Percentiles rank a stretch among this genome's conserved stretches.
phyloP scores from a whole-genome alignment of 2,113 vertebrate genomes.

The Illadopsis cleaveri region DNA sequence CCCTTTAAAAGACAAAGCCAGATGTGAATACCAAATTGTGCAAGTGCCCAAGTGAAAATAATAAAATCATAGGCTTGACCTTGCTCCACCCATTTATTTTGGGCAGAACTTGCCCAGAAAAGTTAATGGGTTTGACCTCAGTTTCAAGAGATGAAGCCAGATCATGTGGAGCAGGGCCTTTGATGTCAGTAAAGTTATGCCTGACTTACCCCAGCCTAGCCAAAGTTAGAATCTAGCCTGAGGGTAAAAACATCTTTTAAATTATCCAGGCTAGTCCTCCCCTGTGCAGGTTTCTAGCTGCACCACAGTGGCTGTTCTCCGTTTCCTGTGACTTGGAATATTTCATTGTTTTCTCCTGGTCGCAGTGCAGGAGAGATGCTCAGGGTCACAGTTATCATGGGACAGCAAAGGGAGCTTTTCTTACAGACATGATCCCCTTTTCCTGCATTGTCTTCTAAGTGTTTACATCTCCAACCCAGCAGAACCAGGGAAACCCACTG shows the following conservation, averaged over 20 bases:
- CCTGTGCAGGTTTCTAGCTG: neutral
- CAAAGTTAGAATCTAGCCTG: neutral
- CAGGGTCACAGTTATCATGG: neutral
- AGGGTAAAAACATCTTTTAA: neutral
- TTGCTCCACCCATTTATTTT: slow-evolving; percentile 11
- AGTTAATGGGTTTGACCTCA: neutral
- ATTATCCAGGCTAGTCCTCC: neutral
- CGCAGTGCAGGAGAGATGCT: neutral
- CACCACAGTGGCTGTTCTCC: neutral
- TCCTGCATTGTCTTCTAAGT: neutral
- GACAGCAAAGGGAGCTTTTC: neutral
- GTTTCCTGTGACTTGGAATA: neutral
- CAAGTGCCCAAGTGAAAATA: neutral
- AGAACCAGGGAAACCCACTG: neutral
- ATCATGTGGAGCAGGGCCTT: neutral
- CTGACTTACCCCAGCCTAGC: neutral
- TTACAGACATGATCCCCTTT: neutral
- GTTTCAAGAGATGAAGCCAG: neutral
- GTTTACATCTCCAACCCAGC: neutral
- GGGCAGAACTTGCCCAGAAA: neutral
- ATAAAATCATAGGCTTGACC: neutral
- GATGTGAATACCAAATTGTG: neutral
- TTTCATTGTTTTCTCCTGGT: neutral
- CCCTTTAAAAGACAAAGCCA: neutral
- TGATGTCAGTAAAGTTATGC: neutral